Base-by-base conservation (phyloP, 2,113 vertebrate genomes). In the Dasyurus viverrinus region DNA sequence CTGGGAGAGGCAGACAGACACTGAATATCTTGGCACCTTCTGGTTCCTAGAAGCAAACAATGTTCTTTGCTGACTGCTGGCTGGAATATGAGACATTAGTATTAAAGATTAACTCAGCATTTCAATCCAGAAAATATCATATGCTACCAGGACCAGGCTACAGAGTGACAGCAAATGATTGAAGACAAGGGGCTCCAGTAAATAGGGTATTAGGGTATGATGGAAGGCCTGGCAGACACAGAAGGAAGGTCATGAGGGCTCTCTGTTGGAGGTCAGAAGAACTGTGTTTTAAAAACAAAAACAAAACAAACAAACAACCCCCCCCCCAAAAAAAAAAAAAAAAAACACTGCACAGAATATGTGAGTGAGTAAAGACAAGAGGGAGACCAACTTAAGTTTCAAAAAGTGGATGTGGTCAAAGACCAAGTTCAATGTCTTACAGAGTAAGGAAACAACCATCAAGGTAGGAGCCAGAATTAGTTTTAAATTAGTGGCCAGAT, bases 381-480 rank as follows among this genome's bases (percentile, higher is more conserved):
- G 96, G 57, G 30, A 94, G 84, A 96, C 46, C 89, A 47, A 94
- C 91, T 95, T 95, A 94, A 97, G 97, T 92, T 96, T 97, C 95
- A 92, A 91, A 97, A 47, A 95, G 92, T 97, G 97, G 96, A 93
- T 96, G 98, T 95, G 94, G 84, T 90, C 94, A 94, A 93, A 96
- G 91, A 92, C 90, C 91, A 42, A 93, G 19, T 84, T 42, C n/a
- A 91, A 93, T 97, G 95, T 84, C 60, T 90, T 96, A 57, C 89
- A 25, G 90, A 52, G 46, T 48, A 53, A 96, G 93, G 95, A 95
- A 92, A 42, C 96, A 94, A 60, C 92, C 94, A 96, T 92, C 90
- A 95, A 97, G 94, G 93, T 94, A 96, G 91, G 76, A 93, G 55
- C 48, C 8, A 53, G 91, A 90, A 84, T 46, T 48, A 94, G 46